Percentiles rank a stretch among this genome's conserved stretches.
phyloP scores from a whole-genome alignment of 2,797 vertebrate species.

The Labroides dimidiatus region DNA sequence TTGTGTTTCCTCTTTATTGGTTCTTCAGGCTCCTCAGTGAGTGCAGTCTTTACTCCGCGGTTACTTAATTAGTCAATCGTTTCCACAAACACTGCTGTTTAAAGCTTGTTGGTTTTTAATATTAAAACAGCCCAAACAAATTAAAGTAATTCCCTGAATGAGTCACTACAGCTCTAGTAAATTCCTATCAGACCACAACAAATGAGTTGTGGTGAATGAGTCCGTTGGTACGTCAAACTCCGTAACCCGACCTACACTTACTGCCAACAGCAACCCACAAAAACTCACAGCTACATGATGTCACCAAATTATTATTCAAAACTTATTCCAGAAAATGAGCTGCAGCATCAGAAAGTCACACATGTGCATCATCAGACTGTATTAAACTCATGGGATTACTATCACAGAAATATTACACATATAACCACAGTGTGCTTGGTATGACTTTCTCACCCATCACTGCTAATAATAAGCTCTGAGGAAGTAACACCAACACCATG shows the following conservation, averaged over 20 bases:
- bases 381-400: constrained; percentile 7
- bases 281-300: not conserved
- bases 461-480: not conserved
- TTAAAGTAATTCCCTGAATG: constrained; percentile 34
- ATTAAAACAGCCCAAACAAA: constrained; percentile 40
- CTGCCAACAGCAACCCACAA: constrained; percentile 9
- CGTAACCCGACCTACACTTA: constrained; percentile 9
- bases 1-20: constrained; percentile 44
- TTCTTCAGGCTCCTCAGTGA: constrained; percentile 17
- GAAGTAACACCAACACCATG: constrained; percentile 3
- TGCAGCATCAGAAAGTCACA: constrained; percentile 3
- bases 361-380: not conserved
- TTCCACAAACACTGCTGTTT: constrained; percentile 33
- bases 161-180: constrained; percentile 31
- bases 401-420: constrained; percentile 26
- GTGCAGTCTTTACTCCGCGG: constrained; percentile 25
- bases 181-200: constrained; percentile 41
- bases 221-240: not conserved
- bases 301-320: not conserved
- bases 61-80: constrained; percentile 45
- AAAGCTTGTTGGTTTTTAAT: constrained; percentile 30
- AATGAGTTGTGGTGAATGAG: constrained; percentile 27
- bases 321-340: constrained; percentile 2
- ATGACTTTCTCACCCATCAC: not conserved
- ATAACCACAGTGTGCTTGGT: not conserved